phyloP scores from a whole-genome alignment of 2,888 invertebrate genomes.

The Platerodrilus igneus region DNA sequence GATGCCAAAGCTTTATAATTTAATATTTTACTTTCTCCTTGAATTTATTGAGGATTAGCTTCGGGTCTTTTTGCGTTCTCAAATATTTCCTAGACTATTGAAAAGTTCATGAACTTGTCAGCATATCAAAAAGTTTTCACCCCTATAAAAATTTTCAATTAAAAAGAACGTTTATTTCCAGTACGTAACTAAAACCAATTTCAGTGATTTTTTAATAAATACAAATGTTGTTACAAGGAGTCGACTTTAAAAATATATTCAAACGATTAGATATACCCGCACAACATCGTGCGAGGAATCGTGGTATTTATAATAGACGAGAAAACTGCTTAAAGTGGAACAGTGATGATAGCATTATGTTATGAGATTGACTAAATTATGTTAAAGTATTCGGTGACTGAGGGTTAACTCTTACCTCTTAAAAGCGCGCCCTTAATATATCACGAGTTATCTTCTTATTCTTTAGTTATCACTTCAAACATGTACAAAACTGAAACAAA shows the following conservation, averaged over 20 bases:
- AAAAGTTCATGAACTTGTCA: too few relatives aligned
- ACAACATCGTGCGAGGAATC: slow-evolving; percentile 28
- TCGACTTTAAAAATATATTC: slow-evolving; percentile 38
- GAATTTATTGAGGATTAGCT: too few relatives aligned
- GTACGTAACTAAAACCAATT: too few relatives aligned
- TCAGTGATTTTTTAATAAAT: too few relatives aligned
- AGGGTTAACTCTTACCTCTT: slow-evolving; percentile 20
- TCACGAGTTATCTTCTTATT: slow-evolving; percentile 11
- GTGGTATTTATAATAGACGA: slow-evolving; percentile 35
- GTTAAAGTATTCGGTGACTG: slow-evolving; percentile 31
- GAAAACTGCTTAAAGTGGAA: slow-evolving; percentile 37
- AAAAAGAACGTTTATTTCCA: too few relatives aligned
- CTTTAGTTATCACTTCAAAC: slow-evolving; percentile 10
- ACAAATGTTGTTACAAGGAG: slow-evolving; percentile 32
- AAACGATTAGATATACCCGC: slow-evolving; percentile 36
- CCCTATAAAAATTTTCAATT: too few relatives aligned
- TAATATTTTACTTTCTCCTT: slow-evolving; percentile 22
- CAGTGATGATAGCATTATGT: slow-evolving; percentile 34
- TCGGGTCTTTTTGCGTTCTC: too few relatives aligned
- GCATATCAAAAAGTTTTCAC: too few relatives aligned
- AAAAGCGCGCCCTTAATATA: too few relatives aligned
- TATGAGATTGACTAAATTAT: slow-evolving; percentile 36
- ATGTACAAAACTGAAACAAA: not conserved
- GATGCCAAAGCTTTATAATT: slow-evolving; percentile 21
- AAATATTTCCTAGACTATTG: too few relatives aligned